Percentiles rank a stretch among this genome's conserved stretches.
phyloP scores from a whole-genome alignment of 2,888 invertebrate genomes.

The Lottia scabra region DNA sequence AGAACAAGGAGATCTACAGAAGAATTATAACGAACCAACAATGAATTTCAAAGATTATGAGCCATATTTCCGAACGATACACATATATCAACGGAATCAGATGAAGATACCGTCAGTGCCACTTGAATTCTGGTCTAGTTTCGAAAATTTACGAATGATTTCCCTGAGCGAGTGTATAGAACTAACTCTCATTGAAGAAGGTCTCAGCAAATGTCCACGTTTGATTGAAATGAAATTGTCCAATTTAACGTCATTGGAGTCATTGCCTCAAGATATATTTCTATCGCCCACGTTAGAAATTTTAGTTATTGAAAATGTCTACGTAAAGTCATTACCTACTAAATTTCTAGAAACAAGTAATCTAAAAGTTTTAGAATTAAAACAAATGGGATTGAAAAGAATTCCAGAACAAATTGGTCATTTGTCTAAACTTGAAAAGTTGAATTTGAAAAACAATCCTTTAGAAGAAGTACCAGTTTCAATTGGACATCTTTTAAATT shows the following conservation, averaged over 20 bases:
- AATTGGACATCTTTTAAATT: constrained; percentile 43
- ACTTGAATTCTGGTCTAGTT: constrained; percentile 44
- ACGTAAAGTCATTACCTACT: constrained; percentile 41
- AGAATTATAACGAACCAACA: not conserved
- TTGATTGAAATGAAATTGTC: constrained; percentile 42
- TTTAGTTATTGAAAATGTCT: constrained; percentile 33
- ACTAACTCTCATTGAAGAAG: constrained; percentile 34
- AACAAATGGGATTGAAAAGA: constrained; percentile 44
- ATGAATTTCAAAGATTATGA: constrained; percentile 35
- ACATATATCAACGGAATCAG: constrained; percentile 37
- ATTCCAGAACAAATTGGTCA: constrained; percentile 49
- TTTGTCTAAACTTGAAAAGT: constrained; percentile 39
- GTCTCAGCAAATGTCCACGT: constrained; percentile 37
- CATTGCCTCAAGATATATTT: constrained; percentile 45
- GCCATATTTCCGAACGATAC: constrained; percentile 48
- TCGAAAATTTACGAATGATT: constrained; percentile 41
- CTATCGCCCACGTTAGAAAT: constrained; percentile 28
- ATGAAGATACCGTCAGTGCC: constrained; percentile 35
- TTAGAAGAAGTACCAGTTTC: constrained; percentile 52
- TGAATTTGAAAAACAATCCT: constrained; percentile 55
- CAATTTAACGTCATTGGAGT: constrained; percentile 34
- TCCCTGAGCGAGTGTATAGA: constrained; percentile 17
- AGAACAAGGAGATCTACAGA: not conserved
- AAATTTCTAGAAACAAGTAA: constrained; percentile 37
- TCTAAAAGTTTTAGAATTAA: constrained; percentile 45